Base-by-base conservation (phyloP, 2,888 invertebrate genomes). In the Pyrgus malvae region DNA sequence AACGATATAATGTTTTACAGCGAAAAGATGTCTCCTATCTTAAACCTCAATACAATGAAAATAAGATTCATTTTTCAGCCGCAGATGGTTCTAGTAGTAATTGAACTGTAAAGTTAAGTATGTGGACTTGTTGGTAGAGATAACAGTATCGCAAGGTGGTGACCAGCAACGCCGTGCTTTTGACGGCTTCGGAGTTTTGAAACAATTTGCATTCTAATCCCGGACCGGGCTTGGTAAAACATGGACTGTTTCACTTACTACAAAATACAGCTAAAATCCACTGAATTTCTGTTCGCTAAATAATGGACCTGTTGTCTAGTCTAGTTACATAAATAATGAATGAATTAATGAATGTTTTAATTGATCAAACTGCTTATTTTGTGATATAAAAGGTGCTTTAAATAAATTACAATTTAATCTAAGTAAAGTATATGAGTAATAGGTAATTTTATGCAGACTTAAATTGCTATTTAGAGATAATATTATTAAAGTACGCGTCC, bases 171-270 rank as follows among this genome's bases (percentile, higher is more conserved):
- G 42, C 53, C 23, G 45, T 53, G 53, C 53, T 53, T 53, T 46
- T 46, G 53, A 46, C 38, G 45, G 45, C 45, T 31, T 17, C 31
- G 9, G 45, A 53, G 45, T 53, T 53, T 53, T 53, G 53, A 53
- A 45, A 53, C 53, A 40, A 53, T 53, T 53, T 53, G 53, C 53
- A 53, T 53, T 40, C 53, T 53, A 46, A 53, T 45, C 38, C 38
- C 21, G 40, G 11, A 8, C 19, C n/a, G 53, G 21, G 44, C 27
- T 53, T 11, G 23, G 38, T 45, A 29, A 53, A 53, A 53, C 53
- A 53, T 46, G 53, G 45, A 19, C 14, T 31, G 38, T 38, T 53
- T 53, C 44, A 51, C 44, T 44, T 51, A 29, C 33, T 23, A 11
- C 17, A 25, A 27, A 42, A 42, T 42, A 44, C 48, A 14, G 14